Base-by-base conservation (phyloP, 2,888 invertebrate species). In the Tillus elongatus region DNA sequence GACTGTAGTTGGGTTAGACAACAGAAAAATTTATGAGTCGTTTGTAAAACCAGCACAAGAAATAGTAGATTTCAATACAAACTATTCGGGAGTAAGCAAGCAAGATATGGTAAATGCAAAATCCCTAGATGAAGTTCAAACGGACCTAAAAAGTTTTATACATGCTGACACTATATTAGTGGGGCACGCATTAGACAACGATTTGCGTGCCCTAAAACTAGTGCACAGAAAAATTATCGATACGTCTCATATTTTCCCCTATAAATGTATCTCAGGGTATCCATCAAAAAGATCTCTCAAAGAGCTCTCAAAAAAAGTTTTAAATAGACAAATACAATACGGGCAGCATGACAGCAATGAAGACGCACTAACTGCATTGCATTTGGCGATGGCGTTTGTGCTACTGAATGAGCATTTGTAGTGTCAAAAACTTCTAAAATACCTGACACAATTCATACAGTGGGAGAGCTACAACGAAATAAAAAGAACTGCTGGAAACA, bases 121-220 rank as follows among this genome's bases (percentile, higher is more conserved):
- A 64, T 78, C 75, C 35, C 67, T 92, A 32, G 63, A 69, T 45
- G 80, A 89, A 56, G 89, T 92, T 32, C 96, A 95, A 61, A 78
- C 77, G 40, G 89, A 91, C 52, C 70, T 98, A 39, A 73, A 89
- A 57, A 75, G 78, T 46, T 76, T 92, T 44, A 75, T 93, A 43
- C 75, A 75, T 42, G 77, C 79, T 4, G 80, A 89, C 41, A 88
- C 95, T 3, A 87, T 98, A 38, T 70, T 98, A 3, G 81, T 98
- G 42, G 98, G 98, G 0, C 98, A 98, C 66, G 89, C 87, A 12
- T 69, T 98, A 47, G 95, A 97, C 54, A 92, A 90, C 60, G 98
- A 98, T 68, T 69, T 98, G 37, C 73, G 87, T 11, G 88, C 86
- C 0, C 63, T 98, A 39, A 83, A 83, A 58, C 69, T 96, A 27